These are phyloP conservation scores for Stigmatopora argus DNA, from an alignment of 2,113 vertebrate genomes.

Conservation along the genomic window DNA sequence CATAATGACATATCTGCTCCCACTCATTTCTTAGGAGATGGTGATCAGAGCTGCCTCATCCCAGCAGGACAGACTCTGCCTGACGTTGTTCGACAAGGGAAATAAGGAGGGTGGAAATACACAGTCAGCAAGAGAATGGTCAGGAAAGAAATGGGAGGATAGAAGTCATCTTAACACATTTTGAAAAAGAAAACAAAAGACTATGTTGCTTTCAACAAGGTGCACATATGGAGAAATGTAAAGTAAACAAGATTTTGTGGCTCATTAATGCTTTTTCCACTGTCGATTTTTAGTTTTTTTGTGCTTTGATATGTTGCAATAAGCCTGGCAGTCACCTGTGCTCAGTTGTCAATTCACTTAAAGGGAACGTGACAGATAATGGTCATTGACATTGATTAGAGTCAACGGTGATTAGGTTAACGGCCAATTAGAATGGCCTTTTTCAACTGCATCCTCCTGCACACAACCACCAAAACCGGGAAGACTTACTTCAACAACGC, in stretches of 20 bases:
- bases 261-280: neutral
- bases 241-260: neutral
- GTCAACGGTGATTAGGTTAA: too few species aligned
- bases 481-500: too few species aligned
- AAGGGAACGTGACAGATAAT: too few species aligned
- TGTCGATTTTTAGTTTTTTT: neutral
- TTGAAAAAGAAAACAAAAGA: constrained; percentile 5
- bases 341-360: neutral
- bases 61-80: constrained; percentile 49
- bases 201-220: constrained; percentile 7
- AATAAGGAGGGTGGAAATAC: constrained; percentile 16
- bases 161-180: neutral
- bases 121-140: constrained; percentile 25
- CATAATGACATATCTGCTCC: constrained; percentile 64
- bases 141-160: neutral
- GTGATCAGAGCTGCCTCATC: constrained; percentile 38
- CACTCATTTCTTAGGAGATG: constrained; percentile 36
- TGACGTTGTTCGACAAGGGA: constrained; percentile 32
- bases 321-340: neutral
- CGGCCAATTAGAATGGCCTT: too few species aligned
- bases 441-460: too few species aligned
- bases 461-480: too few species aligned
- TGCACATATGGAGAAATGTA: neutral
- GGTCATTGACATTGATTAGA: too few species aligned
- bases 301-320: neutral